phyloP scores from a whole-genome alignment of 2,888 invertebrate genomes.

The Chalcosyrphus nemorum region DNA sequence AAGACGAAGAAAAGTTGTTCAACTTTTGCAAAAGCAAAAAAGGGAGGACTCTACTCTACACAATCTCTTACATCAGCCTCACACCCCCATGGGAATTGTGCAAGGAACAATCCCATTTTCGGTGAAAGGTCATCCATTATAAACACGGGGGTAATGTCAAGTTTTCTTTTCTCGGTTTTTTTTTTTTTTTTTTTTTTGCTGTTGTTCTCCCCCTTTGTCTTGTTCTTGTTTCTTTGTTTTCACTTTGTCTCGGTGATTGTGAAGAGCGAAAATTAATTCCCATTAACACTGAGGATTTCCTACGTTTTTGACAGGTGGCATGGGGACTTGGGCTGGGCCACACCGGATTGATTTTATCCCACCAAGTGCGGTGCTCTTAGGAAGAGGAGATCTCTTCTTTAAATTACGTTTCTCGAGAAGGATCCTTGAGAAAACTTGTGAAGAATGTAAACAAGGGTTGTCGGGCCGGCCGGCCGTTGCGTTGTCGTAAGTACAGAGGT shows the following conservation, averaged over 20 bases:
- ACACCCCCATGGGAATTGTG: slow-evolving; percentile 33
- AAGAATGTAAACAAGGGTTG: background rate
- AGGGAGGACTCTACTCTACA: background rate
- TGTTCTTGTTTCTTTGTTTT: slow-evolving; percentile 34
- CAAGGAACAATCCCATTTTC: slow-evolving; percentile 38
- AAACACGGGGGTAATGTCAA: slow-evolving; percentile 1
- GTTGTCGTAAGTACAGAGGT: background rate
- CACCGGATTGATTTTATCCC: slow-evolving; percentile 26
- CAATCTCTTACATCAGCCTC: background rate
- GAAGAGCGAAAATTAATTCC: slow-evolving; percentile 59
- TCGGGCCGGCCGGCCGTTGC: too few relatives aligned
- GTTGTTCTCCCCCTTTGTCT: slow-evolving; percentile 15
- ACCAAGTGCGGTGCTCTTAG: slow-evolving; percentile 9
- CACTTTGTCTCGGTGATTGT: slow-evolving; percentile 27
- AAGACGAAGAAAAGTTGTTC: slow-evolving; percentile 26
- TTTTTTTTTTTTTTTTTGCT: too few relatives aligned
- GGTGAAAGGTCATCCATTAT: slow-evolving; percentile 61
- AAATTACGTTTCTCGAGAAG: slow-evolving; percentile 1
- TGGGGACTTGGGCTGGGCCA: background rate
- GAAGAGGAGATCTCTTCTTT: slow-evolving; percentile 5
- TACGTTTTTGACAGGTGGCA: slow-evolving; percentile 51
- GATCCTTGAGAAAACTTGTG: slow-evolving; percentile 16
- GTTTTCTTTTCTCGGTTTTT: slow-evolving; percentile 32
- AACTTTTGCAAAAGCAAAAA: background rate
- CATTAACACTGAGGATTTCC: slow-evolving; percentile 57